phyloP scores from a whole-genome alignment of 2,888 invertebrate species.

The Choreutis nemorana region DNA sequence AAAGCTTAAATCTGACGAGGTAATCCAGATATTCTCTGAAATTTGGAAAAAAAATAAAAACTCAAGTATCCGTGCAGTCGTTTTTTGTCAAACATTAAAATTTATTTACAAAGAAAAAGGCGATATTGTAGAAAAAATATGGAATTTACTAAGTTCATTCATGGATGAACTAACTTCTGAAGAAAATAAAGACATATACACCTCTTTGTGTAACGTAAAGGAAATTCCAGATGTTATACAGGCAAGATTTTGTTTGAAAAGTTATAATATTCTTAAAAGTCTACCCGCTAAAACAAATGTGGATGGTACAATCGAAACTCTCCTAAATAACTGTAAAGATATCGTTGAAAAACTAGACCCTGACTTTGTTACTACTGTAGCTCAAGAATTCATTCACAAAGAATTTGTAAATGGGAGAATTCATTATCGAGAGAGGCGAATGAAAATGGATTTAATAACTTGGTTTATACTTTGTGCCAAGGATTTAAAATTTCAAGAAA shows the following conservation, averaged over 20 bases:
- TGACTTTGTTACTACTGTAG: conserved; percentile 23
- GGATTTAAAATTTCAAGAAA: conserved; percentile 22
- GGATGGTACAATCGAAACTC: conserved; percentile 1
- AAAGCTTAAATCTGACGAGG: conserved; percentile 23
- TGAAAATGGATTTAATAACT: too few species aligned
- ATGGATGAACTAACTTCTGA: conserved; percentile 30
- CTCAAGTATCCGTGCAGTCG: conserved; percentile 30
- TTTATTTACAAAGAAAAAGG: conserved; percentile 28
- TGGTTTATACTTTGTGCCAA: conserved; percentile 25
- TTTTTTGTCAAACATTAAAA: conserved; percentile 29
- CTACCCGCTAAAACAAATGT: conserved; percentile 11
- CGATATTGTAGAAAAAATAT: conserved; percentile 19
- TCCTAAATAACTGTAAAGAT: conserved; percentile 13
- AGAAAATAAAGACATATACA: conserved; percentile 35
- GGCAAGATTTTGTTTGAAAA: conserved; percentile 26
- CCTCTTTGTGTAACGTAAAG: conserved; percentile 19
- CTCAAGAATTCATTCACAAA: conserved; percentile 23
- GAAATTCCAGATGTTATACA: conserved; percentile 22
- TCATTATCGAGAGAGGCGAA: too few species aligned
- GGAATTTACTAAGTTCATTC: conserved; percentile 29
- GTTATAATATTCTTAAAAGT: conserved; percentile 29
- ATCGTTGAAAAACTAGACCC: conserved; percentile 25
- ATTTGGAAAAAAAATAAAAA: conserved; percentile 34
- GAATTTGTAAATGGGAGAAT: conserved; percentile 16
- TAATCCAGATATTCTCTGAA: conserved; percentile 23